Evolutionary conservation across 2,113 vertebrate species (phyloP), one percentile per base, ranked within the genome.

Genomic region (Philantomba maxwellii): DNA sequence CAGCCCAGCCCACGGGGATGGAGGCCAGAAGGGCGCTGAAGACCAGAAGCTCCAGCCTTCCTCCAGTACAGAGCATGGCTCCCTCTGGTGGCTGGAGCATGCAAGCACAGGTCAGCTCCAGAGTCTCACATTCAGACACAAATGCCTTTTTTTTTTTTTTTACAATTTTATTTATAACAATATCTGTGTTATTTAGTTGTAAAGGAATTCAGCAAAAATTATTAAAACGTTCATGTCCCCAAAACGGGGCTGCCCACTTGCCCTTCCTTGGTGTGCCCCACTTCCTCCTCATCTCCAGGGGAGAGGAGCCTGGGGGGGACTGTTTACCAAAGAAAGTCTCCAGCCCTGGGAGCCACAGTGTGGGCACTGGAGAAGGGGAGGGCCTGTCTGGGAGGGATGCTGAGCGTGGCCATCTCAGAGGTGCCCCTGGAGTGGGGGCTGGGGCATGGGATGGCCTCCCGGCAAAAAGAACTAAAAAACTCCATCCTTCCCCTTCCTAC

Each of bases 161-260:
- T 98, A 98, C 98, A 99, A 99, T 99, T 98, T 99, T 98, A 98
- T 99, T 99, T 99, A 99, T 99, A 99, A 99, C 99, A 99, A 99
- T 99, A 99, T 99, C 98, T 99, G 99, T 98, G 98, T 99, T 99
- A 99, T 99, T 99, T 99, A 99, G 99, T 99, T 99, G 99, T 99
- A 99, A 99, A 99, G 99, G 99, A 99, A 99, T 99, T 99, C 99
- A 99, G 99, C 99, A 99, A 99, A 99, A 99, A 99, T 98, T 98
- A 99, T 98, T 98, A 98, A 99, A 98, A 98, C 98, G 97, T 98
- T 98, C 98, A 97, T 93, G 93, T 98, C 98, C 98, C 98, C 98
- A 98, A 99, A 99, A 92, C 96, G 92, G 98, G 97, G 97, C 97
- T 97, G 97, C 98, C 97, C 94, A 0, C 87, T 97, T 97, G 94